These are phyloP conservation scores for Wasmannia auropunctata DNA, from an alignment of 1,140 invertebrate species.

Conservation along the genomic window DNA sequence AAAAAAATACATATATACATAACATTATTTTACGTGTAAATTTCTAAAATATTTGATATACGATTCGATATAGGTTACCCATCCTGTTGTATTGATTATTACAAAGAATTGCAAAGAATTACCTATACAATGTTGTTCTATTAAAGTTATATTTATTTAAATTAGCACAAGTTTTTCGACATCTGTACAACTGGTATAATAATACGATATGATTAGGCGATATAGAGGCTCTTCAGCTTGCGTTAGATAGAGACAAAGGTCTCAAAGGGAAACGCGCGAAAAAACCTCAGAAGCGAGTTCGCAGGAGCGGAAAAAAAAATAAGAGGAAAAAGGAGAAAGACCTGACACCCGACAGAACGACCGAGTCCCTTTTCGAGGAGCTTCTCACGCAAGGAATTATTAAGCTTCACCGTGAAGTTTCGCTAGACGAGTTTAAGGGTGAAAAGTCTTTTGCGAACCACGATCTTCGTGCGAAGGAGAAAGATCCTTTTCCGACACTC, in stretches of 20 bases:
- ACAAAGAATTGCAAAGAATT: not conserved
- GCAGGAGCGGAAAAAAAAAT: slow-evolving; percentile 92
- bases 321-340: slow-evolving; percentile 98
- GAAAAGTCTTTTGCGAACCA: slow-evolving; percentile 91
- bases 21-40: not conserved
- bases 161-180: not conserved
- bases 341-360: slow-evolving; percentile 95
- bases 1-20: too few species aligned
- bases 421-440: slow-evolving; percentile 91
- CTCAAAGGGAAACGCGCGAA: slow-evolving; percentile 91
- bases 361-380: slow-evolving; percentile 96
- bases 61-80: too few species aligned
- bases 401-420: slow-evolving; percentile 90
- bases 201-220: slow-evolving; percentile 72
- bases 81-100: not conserved
- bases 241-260: slow-evolving; percentile 90
- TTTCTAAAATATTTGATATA: not conserved
- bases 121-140: not conserved
- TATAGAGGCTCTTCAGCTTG: slow-evolving; percentile 86
- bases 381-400: slow-evolving; percentile 96
- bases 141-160: not conserved
- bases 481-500: slow-evolving; percentile 86
- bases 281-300: slow-evolving; percentile 92
- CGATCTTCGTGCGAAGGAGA: slow-evolving; percentile 84
- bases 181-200: not conserved